A percentile compares a stretch with the other conserved stretches of the same genome.
Evolutionary conservation across 2,113 vertebrate species (phyloP).

Genomic region (Ptyas mucosa): DNA sequence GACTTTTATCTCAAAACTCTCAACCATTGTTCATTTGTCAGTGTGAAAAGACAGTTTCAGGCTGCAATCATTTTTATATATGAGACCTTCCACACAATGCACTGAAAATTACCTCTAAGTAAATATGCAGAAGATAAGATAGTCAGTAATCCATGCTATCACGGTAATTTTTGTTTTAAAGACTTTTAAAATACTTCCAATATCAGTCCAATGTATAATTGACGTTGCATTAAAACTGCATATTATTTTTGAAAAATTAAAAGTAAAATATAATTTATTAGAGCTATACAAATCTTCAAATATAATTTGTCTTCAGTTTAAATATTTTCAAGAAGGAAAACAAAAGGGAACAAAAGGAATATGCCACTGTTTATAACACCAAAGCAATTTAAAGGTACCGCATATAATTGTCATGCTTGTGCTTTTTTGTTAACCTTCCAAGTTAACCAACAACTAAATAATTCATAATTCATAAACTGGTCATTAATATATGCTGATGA

Average conservation of each 20-base stretch:
- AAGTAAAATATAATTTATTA: conserved; percentile 71
- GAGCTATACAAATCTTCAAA: conserved; percentile 72
- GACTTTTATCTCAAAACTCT: conserved; percentile 63
- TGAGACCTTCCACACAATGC: background rate
- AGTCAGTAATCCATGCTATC: conserved; percentile 52
- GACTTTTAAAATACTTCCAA: conserved; percentile 49
- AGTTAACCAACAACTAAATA: conserved; percentile 28
- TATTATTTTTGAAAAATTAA: conserved; percentile 64
- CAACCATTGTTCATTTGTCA: conserved; percentile 56
- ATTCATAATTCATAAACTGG: conserved; percentile 38
- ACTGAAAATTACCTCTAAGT: background rate
- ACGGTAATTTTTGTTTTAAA: background rate
- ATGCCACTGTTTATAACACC: conserved; percentile 68
- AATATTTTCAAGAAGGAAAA: conserved; percentile 59
- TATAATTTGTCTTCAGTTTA: conserved; percentile 68
- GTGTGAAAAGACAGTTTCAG: conserved; percentile 66
- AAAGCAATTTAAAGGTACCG: conserved; percentile 70
- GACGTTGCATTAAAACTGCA: conserved; percentile 67
- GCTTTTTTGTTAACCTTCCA: conserved; percentile 66
- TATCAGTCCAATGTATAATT: conserved; percentile 64
- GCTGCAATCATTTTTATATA: background rate
- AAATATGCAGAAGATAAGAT: background rate
- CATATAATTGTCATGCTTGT: conserved; percentile 70
- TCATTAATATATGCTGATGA: conserved; percentile 32
- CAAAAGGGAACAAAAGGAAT: background rate